Base-by-base conservation (phyloP, 2,113 vertebrate species). In the Desmodus rotundus region DNA sequence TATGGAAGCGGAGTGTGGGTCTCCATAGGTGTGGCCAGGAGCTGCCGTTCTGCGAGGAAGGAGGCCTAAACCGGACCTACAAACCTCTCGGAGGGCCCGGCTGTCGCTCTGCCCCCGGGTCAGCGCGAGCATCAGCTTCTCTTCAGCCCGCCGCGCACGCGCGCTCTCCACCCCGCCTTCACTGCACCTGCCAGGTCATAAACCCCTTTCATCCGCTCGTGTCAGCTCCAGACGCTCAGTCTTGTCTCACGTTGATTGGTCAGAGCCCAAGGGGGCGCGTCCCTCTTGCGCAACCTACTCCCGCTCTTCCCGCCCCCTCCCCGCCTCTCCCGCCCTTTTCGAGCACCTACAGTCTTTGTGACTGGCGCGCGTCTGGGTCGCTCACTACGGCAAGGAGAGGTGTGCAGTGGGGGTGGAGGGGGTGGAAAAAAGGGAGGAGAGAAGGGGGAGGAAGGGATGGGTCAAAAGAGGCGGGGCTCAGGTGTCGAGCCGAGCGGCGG, bases 111-210 rank as follows among this genome's bases (percentile, higher is more conserved):
- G 19, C 85, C 45, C 10, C 47, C 0, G 2, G 24, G 8, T 6
- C 19, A 10, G 38, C 2, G 11, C 5, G 10, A 58, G 11, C 13
- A 8, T 24, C 19, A 2, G 15, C 50, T 28, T 0, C 1, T 0
- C n/a, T 33, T 0, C 3, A 0, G 16, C 26, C 47, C 17, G 41
- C 22, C 2, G 87, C 91, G 97, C 97, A 95, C 10, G 94, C 96
- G 94, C 96, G 14, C 63, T 52, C 20, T 20, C 73, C 38, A 13
- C 24, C 7, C 15, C 0, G 36, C 45, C 93, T 38, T 17, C 33
- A 0, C 24, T 4, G 77, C 96, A 98, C 97, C 97, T 97, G 97
- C 93, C 97, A 96, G 97, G 97, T 98, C 97, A 98, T 11, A 97
- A 97, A 97, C 97, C 89, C 87, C 77, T 85, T 41, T 65, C 76